Base-by-base conservation (phyloP, 2,797 vertebrate species). In the Tangara arthus region DNA sequence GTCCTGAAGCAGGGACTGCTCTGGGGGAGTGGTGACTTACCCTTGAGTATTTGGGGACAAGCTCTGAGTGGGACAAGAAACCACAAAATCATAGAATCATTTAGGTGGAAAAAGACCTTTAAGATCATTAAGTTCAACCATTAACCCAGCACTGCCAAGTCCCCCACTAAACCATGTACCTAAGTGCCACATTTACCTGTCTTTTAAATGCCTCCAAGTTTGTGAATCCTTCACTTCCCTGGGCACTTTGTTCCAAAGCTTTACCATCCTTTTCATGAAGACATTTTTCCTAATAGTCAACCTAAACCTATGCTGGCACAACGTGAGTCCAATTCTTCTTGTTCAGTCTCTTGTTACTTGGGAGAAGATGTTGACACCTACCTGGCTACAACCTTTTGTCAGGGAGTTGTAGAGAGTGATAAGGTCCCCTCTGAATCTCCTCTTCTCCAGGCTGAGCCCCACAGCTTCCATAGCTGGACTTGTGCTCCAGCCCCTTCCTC, bases 331-430 rank as follows among this genome's bases (percentile, higher is more conserved):
- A 21, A 23, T 49, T 83, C 22, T 34, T 78, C 15, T 71, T 34
- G 11, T 59, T 34, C 26, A 20, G 4, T 46, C 39, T 46, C 26
- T 41, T 65, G 11, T 41, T 52, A 32, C 22, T 24, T 21, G 5
- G 34, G 22, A 35, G 39, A 59, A 53, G 16, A 47, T 34, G 30
- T 6, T 15, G 22, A 65, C 2, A 6, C 21, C 15, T 39, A 26
- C 19, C 19, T 53, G 34, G 23, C 34, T 53, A 24, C 9, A 47
- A 0, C 12, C 11, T 65, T 23, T 26, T 65, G 17, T 59, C 26
- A 57, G 13, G 12, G 16, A 53, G 13, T 15, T 59, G 22, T 6
- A 47, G 59, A 21, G 11, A n/a, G 5, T 0, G 0, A 37, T 9
- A 34, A 71, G 5, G 11, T 78, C 19, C 7, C 39, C 12, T 14